phyloP scores from a whole-genome alignment of 2,113 vertebrate genomes.

The Anolis carolinensis region DNA sequence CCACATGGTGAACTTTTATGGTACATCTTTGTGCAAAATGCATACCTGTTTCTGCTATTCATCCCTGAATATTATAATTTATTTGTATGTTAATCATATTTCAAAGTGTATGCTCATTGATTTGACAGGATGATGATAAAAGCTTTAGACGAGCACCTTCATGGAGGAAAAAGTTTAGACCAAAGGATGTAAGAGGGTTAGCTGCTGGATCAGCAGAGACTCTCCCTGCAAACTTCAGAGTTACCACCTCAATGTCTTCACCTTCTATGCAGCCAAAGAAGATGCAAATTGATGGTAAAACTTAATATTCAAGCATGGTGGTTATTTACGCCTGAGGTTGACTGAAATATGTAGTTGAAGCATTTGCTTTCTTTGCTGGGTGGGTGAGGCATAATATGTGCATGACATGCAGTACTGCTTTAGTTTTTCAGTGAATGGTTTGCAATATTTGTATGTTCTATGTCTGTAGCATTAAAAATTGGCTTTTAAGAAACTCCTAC shows the following conservation, averaged over 20 bases:
- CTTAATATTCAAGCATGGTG: slow-evolving; percentile 45
- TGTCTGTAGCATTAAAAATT: slow-evolving; percentile 1
- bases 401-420: slow-evolving; percentile 53
- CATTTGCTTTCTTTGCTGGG: neutral
- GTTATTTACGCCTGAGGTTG: slow-evolving; percentile 11
- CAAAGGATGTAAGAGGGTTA: slow-evolving; percentile 92
- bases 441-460: neutral
- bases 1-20: no score
- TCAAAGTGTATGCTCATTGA: slow-evolving; percentile 31
- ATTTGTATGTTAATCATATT: neutral
- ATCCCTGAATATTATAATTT: neutral
- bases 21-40: neutral
- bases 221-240: slow-evolving; percentile 93
- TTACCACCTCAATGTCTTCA: slow-evolving; percentile 86
- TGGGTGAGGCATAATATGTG: slow-evolving; percentile 56
- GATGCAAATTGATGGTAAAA: slow-evolving; percentile 92
- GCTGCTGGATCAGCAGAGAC: slow-evolving; percentile 90
- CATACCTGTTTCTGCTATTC: neutral
- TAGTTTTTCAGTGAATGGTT: slow-evolving; percentile 19
- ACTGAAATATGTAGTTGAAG: neutral
- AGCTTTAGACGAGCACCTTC: slow-evolving; percentile 95
- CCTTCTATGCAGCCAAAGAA: slow-evolving; percentile 94
- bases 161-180: slow-evolving; percentile 97
- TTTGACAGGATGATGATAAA: slow-evolving; percentile 91
- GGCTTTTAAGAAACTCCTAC: neutral